These are phyloP conservation scores for Periparus ater DNA, from an alignment of 2,797 vertebrate genomes.

Conservation along the genomic window DNA sequence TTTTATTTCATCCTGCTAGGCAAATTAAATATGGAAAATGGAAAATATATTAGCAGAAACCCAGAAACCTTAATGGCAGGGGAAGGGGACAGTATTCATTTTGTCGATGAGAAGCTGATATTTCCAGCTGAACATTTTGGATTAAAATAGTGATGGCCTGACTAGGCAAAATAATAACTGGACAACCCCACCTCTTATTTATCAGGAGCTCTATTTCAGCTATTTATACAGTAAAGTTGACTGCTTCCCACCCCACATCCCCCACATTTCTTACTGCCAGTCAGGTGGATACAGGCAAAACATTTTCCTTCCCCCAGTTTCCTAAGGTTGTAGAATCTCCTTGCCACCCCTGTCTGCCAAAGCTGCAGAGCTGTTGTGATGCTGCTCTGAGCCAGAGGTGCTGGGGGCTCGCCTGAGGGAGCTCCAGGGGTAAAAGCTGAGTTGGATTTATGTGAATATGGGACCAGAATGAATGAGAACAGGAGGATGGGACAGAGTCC, in stretches of 20 bases:
- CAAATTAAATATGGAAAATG: conserved; percentile 15
- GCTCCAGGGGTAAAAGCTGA: neutral
- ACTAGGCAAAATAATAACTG: neutral
- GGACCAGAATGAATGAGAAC: neutral
- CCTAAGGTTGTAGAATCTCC: neutral
- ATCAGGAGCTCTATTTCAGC: neutral
- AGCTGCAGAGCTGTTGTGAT: neutral
- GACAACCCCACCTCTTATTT: neutral
- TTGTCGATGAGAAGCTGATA: neutral
- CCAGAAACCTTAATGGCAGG: neutral
- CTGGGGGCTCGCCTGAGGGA: neutral
- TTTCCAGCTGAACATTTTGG: neutral
- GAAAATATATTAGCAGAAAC: neutral
- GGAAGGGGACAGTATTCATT: neutral
- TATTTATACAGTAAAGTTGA: neutral
- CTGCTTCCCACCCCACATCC: neutral
- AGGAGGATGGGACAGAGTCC: neutral
- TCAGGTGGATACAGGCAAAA: neutral
- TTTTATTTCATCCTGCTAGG: conserved; percentile 25
- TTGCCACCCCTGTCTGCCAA: neutral
- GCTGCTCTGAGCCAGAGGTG: neutral
- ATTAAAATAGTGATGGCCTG: neutral
- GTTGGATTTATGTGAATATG: neutral
- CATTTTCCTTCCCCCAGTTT: fast-evolving
- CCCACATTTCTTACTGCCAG: neutral